Evolutionary conservation across 37 sponge, comb jelly and placozoan species (phyloP).

Genomic region (Agelas oroides): DNA sequence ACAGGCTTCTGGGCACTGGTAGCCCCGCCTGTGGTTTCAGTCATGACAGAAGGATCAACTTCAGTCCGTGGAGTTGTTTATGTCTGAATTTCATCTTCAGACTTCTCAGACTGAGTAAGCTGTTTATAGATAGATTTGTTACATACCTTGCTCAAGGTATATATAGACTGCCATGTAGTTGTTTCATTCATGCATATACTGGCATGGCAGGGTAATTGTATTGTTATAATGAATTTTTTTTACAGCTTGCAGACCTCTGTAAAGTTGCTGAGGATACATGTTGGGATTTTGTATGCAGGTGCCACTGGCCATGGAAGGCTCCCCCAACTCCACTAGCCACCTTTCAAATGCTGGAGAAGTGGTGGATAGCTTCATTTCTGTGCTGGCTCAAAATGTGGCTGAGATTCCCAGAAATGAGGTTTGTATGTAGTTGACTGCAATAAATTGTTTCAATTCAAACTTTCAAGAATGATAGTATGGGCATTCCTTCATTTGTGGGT

Average conservation of each 20-base stretch:
- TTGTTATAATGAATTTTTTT: too few species aligned
- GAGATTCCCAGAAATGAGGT: constrained; percentile 1
- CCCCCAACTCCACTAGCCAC: neutral
- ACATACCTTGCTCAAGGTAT: constrained; percentile 17
- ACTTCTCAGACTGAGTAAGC: too few species aligned
- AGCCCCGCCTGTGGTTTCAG: too few species aligned
- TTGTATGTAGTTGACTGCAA: neutral
- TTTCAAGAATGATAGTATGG: too few species aligned
- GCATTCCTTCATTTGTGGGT: too few species aligned
- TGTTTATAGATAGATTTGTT: too few species aligned
- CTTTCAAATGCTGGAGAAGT: constrained; percentile 5
- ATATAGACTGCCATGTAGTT: neutral
- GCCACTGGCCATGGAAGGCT: neutral
- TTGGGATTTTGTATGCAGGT: neutral
- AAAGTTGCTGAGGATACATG: neutral
- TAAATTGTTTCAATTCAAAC: neutral
- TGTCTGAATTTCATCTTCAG: too few species aligned
- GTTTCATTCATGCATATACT: too few species aligned
- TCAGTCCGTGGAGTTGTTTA: too few species aligned
- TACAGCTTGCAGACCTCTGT: constrained; percentile 7
- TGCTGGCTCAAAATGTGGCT: neutral
- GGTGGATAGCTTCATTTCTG: neutral
- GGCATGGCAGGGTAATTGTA: too few species aligned
- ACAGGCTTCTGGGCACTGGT: too few species aligned
- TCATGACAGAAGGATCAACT: too few species aligned